Conservation (phyloP, 2,888 invertebrate genomes). For the Drosophila algonquin region DNA sequence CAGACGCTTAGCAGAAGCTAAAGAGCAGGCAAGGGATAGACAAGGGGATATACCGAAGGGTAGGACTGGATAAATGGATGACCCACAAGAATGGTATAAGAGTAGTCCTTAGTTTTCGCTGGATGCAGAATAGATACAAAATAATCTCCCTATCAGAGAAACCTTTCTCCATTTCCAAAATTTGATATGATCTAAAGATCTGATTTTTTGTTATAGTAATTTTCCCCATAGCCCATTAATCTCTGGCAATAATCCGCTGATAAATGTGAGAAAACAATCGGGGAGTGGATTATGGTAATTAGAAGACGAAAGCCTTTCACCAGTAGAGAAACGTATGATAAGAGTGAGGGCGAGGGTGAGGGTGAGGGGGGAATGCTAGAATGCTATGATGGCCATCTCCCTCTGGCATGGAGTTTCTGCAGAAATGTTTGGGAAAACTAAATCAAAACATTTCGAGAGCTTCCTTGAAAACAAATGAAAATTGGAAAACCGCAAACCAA, state of each 20-base stretch:
- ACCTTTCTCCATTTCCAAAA: not conserved
- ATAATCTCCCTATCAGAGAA: not conserved
- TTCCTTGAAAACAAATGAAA: conserved; percentile 39
- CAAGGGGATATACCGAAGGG: too few species aligned
- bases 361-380: not conserved
- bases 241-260: conserved; percentile 28
- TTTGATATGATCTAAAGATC: not conserved
- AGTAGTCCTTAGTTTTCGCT: too few species aligned
- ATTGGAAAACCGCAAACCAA: conserved; percentile 31
- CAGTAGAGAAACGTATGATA: conserved; percentile 17
- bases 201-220: not conserved
- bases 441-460: conserved; percentile 40
- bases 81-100: too few species aligned
- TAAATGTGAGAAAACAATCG: conserved; percentile 33
- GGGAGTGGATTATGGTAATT: conserved; percentile 38
- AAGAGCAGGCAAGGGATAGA: too few species aligned
- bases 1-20: too few species aligned
- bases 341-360: not conserved
- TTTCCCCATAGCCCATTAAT: conserved; percentile 20
- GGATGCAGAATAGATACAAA: too few species aligned
- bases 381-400: conserved; percentile 16
- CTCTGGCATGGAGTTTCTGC: conserved; percentile 1
- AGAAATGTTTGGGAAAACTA: conserved; percentile 25
- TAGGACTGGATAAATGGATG: too few species aligned
- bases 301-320: conserved; percentile 25